Evolutionary conservation across 2,888 invertebrate genomes (phyloP).

Genomic region (Drosophila imparisetae): DNA sequence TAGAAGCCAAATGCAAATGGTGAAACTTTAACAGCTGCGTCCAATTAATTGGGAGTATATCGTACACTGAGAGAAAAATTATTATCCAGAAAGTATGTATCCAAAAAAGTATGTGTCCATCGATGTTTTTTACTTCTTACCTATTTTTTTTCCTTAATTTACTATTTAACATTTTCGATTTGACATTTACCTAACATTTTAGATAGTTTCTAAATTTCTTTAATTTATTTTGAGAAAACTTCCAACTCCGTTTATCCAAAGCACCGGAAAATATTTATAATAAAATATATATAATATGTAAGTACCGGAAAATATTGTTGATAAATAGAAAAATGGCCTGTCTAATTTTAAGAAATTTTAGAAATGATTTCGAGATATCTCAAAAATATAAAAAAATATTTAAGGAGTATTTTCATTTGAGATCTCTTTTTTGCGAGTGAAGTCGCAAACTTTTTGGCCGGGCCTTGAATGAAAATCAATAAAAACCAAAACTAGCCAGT

Average conservation of each 20-base stretch:
- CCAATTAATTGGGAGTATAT: conserved; percentile 49
- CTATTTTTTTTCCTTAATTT: too few relatives aligned
- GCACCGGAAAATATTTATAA: too few relatives aligned
- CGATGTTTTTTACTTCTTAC: too few relatives aligned
- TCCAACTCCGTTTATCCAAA: too few relatives aligned
- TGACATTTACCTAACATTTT: too few relatives aligned
- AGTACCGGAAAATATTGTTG: too few relatives aligned
- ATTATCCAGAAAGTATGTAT: not conserved
- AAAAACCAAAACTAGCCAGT: conserved; percentile 76
- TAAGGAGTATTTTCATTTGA: not conserved
- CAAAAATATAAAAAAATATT: not conserved
- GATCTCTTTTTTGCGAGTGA: conserved; percentile 27
- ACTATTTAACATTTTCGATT: too few relatives aligned
- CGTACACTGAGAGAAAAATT: not conserved
- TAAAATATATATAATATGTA: too few relatives aligned
- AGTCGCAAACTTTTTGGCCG: conserved; percentile 33
- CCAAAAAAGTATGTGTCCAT: too few relatives aligned
- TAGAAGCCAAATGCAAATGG: conserved; percentile 34
- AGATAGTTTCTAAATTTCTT: too few relatives aligned
- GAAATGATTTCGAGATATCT: not conserved
- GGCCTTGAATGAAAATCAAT: conserved; percentile 74
- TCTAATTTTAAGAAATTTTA: not conserved
- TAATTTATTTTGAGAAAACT: too few relatives aligned
- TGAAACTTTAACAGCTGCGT: conserved; percentile 39
- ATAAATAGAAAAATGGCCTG: too few relatives aligned